Evolutionary conservation across 2,888 invertebrate species (phyloP).

Genomic region (Cancer borealis): DNA sequence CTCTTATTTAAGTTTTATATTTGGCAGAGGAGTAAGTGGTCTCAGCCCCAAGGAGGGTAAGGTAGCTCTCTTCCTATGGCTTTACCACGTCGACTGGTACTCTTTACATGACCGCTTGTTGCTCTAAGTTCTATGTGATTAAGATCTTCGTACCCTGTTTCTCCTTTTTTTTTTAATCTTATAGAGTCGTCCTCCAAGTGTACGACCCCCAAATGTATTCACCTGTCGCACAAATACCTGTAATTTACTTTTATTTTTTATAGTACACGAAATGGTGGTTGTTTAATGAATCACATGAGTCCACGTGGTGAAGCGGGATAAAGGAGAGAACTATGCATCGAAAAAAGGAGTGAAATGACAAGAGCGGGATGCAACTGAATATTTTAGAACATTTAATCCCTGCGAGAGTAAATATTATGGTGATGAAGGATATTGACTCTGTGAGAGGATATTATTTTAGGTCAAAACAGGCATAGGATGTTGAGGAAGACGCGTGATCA

Average conservation of each 20-base stretch:
- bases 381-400: background rate
- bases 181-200: background rate
- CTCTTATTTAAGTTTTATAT: background rate
- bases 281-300: background rate
- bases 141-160: background rate
- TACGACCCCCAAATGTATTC: background rate
- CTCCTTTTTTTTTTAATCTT: background rate
- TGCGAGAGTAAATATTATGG: background rate
- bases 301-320: background rate
- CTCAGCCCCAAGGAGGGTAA: background rate
- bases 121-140: background rate
- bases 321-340: background rate
- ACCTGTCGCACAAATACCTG: background rate
- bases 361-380: background rate
- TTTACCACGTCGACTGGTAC: background rate
- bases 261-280: background rate
- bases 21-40: conserved; percentile 1
- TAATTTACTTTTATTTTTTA: background rate
- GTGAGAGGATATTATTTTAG: background rate
- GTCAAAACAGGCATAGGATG: background rate
- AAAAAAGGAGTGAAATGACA: background rate
- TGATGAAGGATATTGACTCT: background rate
- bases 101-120: background rate
- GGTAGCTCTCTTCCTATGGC: background rate
- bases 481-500: background rate